phyloP scores from a whole-genome alignment of 2,797 vertebrate genomes.

The Malurus splendens region DNA sequence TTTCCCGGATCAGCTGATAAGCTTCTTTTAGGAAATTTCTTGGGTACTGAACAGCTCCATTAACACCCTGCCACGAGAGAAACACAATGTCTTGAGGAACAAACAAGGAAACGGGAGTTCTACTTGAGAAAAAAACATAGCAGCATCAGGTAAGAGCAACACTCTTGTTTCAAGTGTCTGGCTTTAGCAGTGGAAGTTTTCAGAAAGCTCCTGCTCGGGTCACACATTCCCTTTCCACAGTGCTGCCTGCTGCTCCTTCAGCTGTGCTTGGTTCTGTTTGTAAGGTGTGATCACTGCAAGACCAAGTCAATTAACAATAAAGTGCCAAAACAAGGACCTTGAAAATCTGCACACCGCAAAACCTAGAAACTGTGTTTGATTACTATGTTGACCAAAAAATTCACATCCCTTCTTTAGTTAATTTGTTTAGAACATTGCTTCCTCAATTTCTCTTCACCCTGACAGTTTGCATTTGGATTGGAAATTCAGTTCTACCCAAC shows the following conservation, averaged over 20 bases:
- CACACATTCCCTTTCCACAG: background rate
- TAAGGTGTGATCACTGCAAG: background rate
- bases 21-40: constrained; percentile 86
- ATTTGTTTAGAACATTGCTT: background rate
- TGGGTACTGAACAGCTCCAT: constrained; percentile 89
- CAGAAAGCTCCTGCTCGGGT: background rate
- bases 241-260: fast-evolving
- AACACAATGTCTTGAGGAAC: background rate
- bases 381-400: background rate
- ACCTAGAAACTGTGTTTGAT: background rate
- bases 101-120: background rate
- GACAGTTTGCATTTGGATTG: background rate
- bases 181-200: background rate
- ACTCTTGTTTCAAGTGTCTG: background rate
- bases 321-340: background rate
- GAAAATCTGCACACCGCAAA: background rate
- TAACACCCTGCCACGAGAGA: constrained; percentile 78
- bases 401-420: background rate
- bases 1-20: constrained; percentile 80
- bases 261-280: background rate
- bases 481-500: background rate
- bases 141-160: background rate
- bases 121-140: background rate
- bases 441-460: background rate
- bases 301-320: background rate